Evolutionary conservation across 1,140 invertebrate genomes (phyloP), one percentile per base, ranked within the genome.

Genomic region (Leptinotarsa texana): DNA sequence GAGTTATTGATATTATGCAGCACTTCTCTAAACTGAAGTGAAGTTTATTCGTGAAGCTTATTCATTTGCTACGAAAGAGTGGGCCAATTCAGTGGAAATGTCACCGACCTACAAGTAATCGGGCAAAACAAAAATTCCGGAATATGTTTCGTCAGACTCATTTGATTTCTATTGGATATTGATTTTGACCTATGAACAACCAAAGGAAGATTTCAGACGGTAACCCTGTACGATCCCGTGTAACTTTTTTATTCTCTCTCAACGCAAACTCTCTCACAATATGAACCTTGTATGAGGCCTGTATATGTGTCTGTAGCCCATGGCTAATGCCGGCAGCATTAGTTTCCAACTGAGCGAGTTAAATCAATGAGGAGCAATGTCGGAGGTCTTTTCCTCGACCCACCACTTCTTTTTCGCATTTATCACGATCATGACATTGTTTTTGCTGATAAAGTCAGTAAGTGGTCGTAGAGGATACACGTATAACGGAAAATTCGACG

Each of bases 401-500:
- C 24, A 27, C 62, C 65, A 67, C 62, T 65, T 72, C 66, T 66
- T 51, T 69, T 6, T 42, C 69, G 48, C 33, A 70, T 33, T 67
- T 67, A 67, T 67, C 65, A 67, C 24, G 65, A 67, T 67, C 65
- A 67, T 67, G 22, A 57, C 51, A 57, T 57, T 57, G n/a, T 57
- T 57, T 57, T 57, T 57, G 51, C 51, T 57, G 51, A 57, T 57
- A 85, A 84, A 67, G 87, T 86, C 17, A 89, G 88, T 15, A 88
- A 90, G 75, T 88, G 87, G 87, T 89, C 89, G 65, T 21, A 2
- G 33, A 66, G 65, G 21, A 66, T 66, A 27, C 13, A 66, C 65
- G 33, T 42, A 66, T 66, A 15, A 17, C 22, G 17, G 65, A 27
- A 27, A 27, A 66, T 17, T 15, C 15, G 65, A 42, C 65, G 65